A percentile compares a stretch with the other conserved stretches of the same genome.
Conservation (phyloP, 1,140 invertebrate genomes). For the Eupristina koningsbergeri region DNA sequence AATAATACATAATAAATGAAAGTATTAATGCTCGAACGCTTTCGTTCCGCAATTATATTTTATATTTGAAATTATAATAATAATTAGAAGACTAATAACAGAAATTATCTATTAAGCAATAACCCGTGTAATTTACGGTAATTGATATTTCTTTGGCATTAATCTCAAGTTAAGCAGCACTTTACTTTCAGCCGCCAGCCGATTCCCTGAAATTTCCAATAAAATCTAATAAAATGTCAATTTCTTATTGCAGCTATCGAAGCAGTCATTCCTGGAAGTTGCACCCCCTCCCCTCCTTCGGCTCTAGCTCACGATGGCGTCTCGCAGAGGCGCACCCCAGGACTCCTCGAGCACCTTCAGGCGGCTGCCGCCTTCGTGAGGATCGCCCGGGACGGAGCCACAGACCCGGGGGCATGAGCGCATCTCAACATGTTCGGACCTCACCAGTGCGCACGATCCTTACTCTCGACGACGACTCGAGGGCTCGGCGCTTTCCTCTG, state of each 20-base stretch:
- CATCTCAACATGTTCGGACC: conserved; percentile 69
- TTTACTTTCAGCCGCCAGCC: neutral
- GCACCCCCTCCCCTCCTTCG: neutral
- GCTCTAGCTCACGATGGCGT: conserved; percentile 10
- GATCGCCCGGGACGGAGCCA: too few relatives aligned
- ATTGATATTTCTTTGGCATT: neutral
- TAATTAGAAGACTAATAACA: neutral
- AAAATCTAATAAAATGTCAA: too few relatives aligned
- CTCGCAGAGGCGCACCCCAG: neutral
- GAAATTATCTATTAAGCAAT: neutral
- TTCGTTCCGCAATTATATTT: too few relatives aligned
- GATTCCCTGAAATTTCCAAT: too few relatives aligned
- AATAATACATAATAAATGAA: neutral
- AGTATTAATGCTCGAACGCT: too few relatives aligned
- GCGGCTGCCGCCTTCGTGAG: conserved; percentile 39
- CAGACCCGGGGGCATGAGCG: conserved; percentile 68
- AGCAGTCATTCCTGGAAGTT: neutral
- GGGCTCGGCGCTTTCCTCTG: neutral
- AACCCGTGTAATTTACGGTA: neutral
- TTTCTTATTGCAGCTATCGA: neutral
- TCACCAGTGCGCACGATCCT: conserved; percentile 60
- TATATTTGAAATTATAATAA: neutral
- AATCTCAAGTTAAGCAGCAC: neutral
- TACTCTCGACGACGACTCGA: conserved; percentile 62
- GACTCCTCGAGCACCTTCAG: neutral